phyloP scores from a whole-genome alignment of 1,140 invertebrate genomes.

The Drosophila biarmipes region DNA sequence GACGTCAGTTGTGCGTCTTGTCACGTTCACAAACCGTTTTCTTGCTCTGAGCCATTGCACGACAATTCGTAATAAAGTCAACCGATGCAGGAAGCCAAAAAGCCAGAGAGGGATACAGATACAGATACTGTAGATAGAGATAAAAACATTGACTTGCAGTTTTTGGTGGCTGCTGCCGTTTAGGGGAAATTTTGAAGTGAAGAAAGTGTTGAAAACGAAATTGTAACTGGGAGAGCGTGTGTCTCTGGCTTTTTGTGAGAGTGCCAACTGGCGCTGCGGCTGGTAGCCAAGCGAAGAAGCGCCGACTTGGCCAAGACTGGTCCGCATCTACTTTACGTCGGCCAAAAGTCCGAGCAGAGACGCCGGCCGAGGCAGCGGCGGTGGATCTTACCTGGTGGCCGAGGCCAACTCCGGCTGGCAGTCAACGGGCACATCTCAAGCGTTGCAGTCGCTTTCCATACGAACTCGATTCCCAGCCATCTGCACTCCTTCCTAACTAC shows the following conservation, averaged over 20 bases:
- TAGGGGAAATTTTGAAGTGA: conserved; percentile 82
- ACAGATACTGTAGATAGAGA: conserved; percentile 26
- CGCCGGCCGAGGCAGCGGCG: conserved; percentile 13
- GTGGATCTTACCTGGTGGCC: conserved; percentile 70
- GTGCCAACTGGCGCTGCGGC: conserved; percentile 20
- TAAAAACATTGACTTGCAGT: conserved; percentile 59
- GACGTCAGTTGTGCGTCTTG: conserved; percentile 67
- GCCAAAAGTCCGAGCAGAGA: conserved; percentile 15
- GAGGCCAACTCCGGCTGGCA: conserved; percentile 55
- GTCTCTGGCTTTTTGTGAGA: conserved; percentile 37
- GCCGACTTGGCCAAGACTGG: conserved; percentile 46
- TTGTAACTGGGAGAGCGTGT: conserved; percentile 74
- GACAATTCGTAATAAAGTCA: conserved; percentile 69
- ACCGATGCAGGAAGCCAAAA: conserved; percentile 7
- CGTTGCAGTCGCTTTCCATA: conserved; percentile 66
- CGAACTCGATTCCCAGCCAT: conserved; percentile 24
- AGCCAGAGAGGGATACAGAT: neutral
- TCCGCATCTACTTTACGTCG: conserved; percentile 15
- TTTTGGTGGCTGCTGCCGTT: conserved; percentile 56
- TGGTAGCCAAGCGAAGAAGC: conserved; percentile 57
- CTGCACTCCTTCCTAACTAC: conserved; percentile 10
- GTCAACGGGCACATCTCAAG: conserved; percentile 76
- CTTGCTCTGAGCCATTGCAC: conserved; percentile 63
- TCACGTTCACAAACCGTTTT: conserved; percentile 67
- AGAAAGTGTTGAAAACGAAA: conserved; percentile 83